Conservation (phyloP, 2,888 invertebrate genomes). For the Pandemis heparana region DNA sequence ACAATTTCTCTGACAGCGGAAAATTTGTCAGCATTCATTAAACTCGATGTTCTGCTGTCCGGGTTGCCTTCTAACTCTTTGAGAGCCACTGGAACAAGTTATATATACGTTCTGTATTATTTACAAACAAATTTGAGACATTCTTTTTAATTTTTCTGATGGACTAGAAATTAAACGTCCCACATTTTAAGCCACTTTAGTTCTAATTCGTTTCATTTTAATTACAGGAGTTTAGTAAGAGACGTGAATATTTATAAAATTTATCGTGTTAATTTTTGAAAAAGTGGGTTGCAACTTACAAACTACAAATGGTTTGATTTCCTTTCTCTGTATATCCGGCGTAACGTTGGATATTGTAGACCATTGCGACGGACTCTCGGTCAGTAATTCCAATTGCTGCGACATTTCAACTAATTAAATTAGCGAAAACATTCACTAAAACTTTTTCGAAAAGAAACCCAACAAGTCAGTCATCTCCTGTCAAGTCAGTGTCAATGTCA, state of each 20-base stretch:
- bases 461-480: not conserved
- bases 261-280: not conserved
- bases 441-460: slow-evolving; percentile 39
- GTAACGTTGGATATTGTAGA: slow-evolving; percentile 64
- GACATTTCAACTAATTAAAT: slow-evolving; percentile 61
- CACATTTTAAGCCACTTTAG: no score
- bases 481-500: slow-evolving; percentile 5
- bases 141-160: no score
- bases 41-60: slow-evolving; percentile 71
- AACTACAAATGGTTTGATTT: slow-evolving; percentile 78
- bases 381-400: slow-evolving; percentile 74
- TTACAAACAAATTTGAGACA: no score
- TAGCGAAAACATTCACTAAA: slow-evolving; percentile 37
- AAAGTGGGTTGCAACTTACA: slow-evolving; percentile 60
- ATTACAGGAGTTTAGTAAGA: no score
- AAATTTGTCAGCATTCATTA: slow-evolving; percentile 75
- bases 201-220: no score
- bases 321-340: slow-evolving; percentile 77
- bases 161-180: no score
- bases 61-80: slow-evolving; percentile 79
- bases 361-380: slow-evolving; percentile 75
- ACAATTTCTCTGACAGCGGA: slow-evolving; percentile 74
- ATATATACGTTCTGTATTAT: not conserved
- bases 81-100: slow-evolving; percentile 65
- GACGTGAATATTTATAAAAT: no score